Percentiles rank a stretch among this genome's conserved stretches.
phyloP scores from a whole-genome alignment of 2,888 invertebrate genomes.

The Stenodera caucasica region DNA sequence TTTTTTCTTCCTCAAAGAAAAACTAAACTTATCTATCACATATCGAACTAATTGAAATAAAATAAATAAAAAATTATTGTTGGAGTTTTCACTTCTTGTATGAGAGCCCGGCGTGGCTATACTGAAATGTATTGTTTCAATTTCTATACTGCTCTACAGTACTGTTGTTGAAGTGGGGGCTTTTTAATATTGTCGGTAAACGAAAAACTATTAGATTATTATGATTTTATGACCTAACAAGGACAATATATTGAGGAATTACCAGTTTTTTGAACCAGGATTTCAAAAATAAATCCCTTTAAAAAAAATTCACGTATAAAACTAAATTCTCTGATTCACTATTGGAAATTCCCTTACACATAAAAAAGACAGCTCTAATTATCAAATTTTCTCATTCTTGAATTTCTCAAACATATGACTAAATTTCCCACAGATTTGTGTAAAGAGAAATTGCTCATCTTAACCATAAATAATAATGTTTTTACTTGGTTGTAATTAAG shows the following conservation, averaged over 20 bases:
- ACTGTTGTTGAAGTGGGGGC: not conserved
- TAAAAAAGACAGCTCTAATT: too few relatives aligned
- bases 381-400: too few relatives aligned
- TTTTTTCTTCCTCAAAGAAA: not conserved
- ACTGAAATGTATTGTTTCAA: constrained; percentile 31
- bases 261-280: not conserved
- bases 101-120: constrained; percentile 18
- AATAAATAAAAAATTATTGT: not conserved
- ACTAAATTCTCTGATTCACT: too few relatives aligned
- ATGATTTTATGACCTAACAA: constrained; percentile 26
- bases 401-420: too few relatives aligned
- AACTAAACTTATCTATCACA: not conserved
- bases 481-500: not conserved
- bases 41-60: not conserved
- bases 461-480: not conserved
- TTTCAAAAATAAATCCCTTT: not conserved
- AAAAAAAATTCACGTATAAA: too few relatives aligned
- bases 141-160: constrained; percentile 16
- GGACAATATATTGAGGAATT: constrained; percentile 15
- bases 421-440: not conserved
- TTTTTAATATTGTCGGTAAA: not conserved
- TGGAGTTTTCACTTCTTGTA: not conserved
- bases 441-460: not conserved
- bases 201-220: not conserved
- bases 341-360: too few relatives aligned